Conservation (phyloP, 1,140 invertebrate genomes). For the Delia radicum region DNA sequence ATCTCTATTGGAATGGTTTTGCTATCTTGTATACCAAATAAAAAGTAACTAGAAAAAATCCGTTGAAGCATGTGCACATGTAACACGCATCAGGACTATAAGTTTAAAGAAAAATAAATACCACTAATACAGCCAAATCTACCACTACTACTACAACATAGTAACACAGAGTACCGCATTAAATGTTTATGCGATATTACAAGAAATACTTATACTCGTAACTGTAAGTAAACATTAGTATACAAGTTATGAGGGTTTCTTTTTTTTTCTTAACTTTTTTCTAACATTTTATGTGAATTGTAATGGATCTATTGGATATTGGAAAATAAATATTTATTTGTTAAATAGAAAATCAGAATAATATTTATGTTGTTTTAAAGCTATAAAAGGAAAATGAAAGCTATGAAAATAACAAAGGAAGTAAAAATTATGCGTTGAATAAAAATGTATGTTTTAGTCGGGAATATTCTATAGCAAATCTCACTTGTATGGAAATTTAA, state of each 20-base stretch:
- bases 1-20: no score
- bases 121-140: no score
- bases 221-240: not conserved
- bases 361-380: no score
- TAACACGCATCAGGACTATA: slow-evolving; percentile 1
- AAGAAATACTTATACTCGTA: not conserved
- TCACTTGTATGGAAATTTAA: no score
- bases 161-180: not conserved
- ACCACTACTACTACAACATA: not conserved
- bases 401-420: no score
- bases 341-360: not conserved
- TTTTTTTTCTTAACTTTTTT: not conserved
- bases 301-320: not conserved
- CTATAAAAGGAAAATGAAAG: no score
- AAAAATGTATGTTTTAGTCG: no score
- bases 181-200: not conserved
- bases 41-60: not conserved
- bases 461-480: no score
- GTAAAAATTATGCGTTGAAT: no score
- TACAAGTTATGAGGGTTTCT: not conserved
- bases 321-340: slow-evolving; percentile 1
- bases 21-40: no score
- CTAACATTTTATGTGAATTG: not conserved
- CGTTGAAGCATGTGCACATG: not conserved
- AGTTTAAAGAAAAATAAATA: not conserved